Evolutionary conservation across 1,140 invertebrate species (phyloP).

Genomic region (Bactericera cockerelli): DNA sequence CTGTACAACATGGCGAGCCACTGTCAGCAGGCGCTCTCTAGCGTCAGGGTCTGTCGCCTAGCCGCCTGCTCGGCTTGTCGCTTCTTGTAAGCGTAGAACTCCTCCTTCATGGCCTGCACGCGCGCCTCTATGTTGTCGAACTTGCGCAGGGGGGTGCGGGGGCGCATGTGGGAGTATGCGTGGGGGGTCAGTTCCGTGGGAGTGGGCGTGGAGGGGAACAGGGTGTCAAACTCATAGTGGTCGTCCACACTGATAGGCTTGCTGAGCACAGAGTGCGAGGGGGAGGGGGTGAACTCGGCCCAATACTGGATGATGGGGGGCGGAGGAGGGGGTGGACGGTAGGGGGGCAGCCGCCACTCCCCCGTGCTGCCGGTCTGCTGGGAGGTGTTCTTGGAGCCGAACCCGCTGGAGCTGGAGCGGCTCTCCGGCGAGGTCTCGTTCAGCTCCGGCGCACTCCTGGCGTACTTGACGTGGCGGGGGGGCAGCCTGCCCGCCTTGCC

Average conservation of each 20-base stretch:
- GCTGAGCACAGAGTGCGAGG: constrained; percentile 32
- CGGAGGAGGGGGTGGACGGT: constrained; percentile 48
- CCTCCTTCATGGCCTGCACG: constrained; percentile 86
- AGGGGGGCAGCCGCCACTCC: constrained; percentile 56
- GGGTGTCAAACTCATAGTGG: constrained; percentile 85
- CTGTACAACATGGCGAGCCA: too few relatives aligned
- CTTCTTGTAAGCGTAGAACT: constrained; percentile 83
- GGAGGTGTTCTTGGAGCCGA: constrained; percentile 84
- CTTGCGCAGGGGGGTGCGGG: constrained; percentile 25
- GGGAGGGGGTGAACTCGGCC: constrained; percentile 26
- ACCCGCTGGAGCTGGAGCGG: constrained; percentile 70
- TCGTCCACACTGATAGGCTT: constrained; percentile 69
- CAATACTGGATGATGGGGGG: constrained; percentile 27
- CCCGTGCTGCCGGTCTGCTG: constrained; percentile 47
- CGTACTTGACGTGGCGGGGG: constrained; percentile 43
- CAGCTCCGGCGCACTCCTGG: constrained; percentile 45
- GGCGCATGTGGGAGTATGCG: background rate
- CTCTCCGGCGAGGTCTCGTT: constrained; percentile 69
- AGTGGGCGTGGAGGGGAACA: constrained; percentile 55
- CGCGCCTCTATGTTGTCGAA: constrained; percentile 75
- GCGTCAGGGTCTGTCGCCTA: constrained; percentile 43
- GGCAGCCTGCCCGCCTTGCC: constrained; percentile 33
- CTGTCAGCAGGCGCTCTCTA: constrained; percentile 57
- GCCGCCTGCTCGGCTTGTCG: constrained; percentile 46
- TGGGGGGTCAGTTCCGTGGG: constrained; percentile 40